phyloP scores from a whole-genome alignment of 2,797 vertebrate genomes.

The Gambelia wislizenii region DNA sequence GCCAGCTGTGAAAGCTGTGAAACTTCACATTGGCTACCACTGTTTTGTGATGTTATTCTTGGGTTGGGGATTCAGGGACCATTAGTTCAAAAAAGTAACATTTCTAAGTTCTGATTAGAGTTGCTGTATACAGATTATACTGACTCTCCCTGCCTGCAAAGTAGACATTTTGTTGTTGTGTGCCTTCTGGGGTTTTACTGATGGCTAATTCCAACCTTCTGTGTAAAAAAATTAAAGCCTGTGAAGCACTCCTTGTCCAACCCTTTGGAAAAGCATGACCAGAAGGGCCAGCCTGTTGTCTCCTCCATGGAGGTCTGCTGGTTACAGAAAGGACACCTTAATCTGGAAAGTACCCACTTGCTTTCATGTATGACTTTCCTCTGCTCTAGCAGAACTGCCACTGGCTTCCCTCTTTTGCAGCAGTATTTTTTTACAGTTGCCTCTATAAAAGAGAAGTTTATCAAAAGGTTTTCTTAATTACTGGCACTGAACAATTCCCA shows the following conservation, averaged over 20 bases:
- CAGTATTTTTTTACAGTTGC: not conserved
- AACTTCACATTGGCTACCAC: no score
- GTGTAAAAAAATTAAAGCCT: no score
- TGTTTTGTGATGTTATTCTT: not conserved
- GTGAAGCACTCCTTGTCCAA: no score
- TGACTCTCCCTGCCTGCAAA: no score
- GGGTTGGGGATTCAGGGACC: no score
- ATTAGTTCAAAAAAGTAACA: no score
- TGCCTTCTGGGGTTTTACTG: no score
- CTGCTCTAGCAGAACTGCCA: not conserved
- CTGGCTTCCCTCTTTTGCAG: not conserved
- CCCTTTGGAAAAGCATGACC: not conserved
- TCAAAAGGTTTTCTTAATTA: slow-evolving; percentile 5
- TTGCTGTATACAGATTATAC: not conserved
- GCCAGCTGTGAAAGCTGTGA: no score
- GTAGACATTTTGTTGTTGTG: no score
- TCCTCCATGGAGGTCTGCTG: not conserved
- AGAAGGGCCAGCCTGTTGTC: not conserved
- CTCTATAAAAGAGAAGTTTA: not conserved
- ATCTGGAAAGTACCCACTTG: not conserved
- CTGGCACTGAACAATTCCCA: not conserved
- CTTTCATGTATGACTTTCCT: not conserved
- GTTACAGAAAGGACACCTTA: no score
- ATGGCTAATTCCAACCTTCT: not conserved
- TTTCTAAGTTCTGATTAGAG: no score